These are phyloP conservation scores for Lamprotornis superbus DNA, from an alignment of 2,113 vertebrate species.

Conservation along the genomic window DNA sequence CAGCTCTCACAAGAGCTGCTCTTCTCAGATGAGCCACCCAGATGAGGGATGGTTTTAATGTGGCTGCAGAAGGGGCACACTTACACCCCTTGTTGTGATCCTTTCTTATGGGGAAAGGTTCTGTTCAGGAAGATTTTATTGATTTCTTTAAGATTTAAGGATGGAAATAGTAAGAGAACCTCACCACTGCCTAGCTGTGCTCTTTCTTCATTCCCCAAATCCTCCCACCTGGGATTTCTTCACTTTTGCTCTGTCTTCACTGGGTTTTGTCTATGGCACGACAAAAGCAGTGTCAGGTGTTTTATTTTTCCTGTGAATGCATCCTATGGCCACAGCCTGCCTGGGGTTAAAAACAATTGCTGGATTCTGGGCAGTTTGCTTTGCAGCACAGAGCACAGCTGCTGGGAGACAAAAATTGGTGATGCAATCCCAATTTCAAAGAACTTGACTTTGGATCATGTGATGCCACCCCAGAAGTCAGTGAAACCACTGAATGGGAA, in stretches of 20 bases:
- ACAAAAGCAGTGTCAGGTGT: neutral
- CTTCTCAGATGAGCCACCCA: neutral
- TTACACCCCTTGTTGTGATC: neutral
- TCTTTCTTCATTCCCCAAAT: neutral
- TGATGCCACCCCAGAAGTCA: neutral
- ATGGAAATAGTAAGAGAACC: neutral
- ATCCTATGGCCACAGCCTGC: neutral
- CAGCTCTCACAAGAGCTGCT: neutral
- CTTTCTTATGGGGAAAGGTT: neutral
- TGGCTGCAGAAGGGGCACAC: neutral
- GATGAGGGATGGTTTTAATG: neutral
- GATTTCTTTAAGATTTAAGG: neutral
- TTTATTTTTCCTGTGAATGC: neutral
- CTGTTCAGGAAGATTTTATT: neutral
- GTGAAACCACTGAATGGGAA: neutral
- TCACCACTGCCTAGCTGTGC: neutral
- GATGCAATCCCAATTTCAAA: neutral
- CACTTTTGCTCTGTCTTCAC: neutral
- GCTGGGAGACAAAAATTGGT: neutral
- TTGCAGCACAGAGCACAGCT: neutral
- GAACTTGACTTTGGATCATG: neutral
- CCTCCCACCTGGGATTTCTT: neutral
- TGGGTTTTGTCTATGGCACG: neutral
- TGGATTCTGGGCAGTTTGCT: neutral
- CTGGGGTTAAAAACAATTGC: neutral